Base-by-base conservation (phyloP, 1,140 invertebrate species). In the Phymastichus coffea region DNA sequence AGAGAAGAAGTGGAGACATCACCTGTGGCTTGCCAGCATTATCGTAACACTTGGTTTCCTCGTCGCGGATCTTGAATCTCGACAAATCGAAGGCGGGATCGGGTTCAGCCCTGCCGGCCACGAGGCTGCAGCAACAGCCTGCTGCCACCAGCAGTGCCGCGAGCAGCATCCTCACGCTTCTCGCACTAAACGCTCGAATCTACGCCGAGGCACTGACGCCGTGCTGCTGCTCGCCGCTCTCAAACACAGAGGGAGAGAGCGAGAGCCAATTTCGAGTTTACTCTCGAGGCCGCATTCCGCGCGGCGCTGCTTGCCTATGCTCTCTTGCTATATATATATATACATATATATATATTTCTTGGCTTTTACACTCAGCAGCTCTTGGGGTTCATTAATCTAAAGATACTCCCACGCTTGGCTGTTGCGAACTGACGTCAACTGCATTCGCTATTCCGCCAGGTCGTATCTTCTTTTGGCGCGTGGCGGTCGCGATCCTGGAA, bases 11-110 rank as follows among this genome's bases (percentile, higher is more conserved):
- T 4, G 17, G 22, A 47, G 17, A 57, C 73, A n/a, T 33, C 60
- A 80, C 78, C 77, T 78, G 76, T 6, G 78, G 63, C 22, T 54
- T 70, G 61, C 73, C 72, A 3, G 23, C 64, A 9, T 70, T 70
- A 51, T 79, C 76, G 46, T 79, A 80, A 58, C 77, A 80, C 37
- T 74, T 79, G 37, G 75, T 72, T 52, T 78, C 76, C 4, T 74
- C 74, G 10, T 68, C 63, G 43, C 64, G 72, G 12, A 67, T 70
- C 2, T 66, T 53, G 23, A 69, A 67, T 8, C 46, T 63, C n/a
- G 70, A 68, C 30, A 71, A 69, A 7, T 73, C 72, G 10, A 75
- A 71, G 1, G 67, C 62, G 0, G 75, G 72, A 57, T 76, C 75
- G 23, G 76, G 74, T 14, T 76, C 72, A 23, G 70, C 72, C 46